Evolutionary conservation across 2,888 invertebrate species (phyloP).

Genomic region (Stenotaenia linearis): DNA sequence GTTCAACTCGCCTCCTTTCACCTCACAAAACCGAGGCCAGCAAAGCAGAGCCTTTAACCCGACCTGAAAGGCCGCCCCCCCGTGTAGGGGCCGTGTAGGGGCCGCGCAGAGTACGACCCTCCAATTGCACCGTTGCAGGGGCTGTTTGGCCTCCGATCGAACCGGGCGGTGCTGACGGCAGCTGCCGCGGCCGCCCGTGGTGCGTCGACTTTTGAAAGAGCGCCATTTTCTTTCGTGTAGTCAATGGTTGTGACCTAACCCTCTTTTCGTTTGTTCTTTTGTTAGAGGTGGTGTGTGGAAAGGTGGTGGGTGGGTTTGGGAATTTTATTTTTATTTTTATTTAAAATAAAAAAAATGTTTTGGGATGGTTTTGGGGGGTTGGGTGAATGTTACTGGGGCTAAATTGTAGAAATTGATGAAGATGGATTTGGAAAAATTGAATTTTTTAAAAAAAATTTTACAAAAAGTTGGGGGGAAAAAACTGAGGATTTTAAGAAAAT

Average conservation of each 20-base stretch:
- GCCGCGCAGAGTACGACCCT: neutral
- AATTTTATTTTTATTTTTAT: too few species aligned
- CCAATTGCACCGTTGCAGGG: conserved; percentile 1
- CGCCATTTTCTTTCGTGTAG: neutral
- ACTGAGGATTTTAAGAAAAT: too few species aligned
- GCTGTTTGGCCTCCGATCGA: neutral
- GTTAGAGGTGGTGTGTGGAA: too few species aligned
- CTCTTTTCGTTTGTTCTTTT: neutral
- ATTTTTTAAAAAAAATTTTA: too few species aligned
- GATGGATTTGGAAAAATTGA: too few species aligned
- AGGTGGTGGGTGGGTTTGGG: too few species aligned
- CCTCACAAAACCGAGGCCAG: neutral
- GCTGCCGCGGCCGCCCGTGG: neutral
- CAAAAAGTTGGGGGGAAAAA: too few species aligned
- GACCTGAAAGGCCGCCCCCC: neutral
- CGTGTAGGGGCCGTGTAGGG: neutral
- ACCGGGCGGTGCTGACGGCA: neutral
- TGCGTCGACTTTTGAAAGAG: neutral
- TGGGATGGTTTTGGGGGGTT: too few species aligned
- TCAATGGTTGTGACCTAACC: neutral
- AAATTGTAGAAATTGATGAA: too few species aligned
- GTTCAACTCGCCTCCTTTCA: neutral
- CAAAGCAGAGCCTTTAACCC: neutral
- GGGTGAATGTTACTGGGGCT: too few species aligned
- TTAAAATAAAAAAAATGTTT: too few species aligned